Evolutionary conservation across 2,888 invertebrate genomes (phyloP).

Genomic region (Sphaeridia pumilis): DNA sequence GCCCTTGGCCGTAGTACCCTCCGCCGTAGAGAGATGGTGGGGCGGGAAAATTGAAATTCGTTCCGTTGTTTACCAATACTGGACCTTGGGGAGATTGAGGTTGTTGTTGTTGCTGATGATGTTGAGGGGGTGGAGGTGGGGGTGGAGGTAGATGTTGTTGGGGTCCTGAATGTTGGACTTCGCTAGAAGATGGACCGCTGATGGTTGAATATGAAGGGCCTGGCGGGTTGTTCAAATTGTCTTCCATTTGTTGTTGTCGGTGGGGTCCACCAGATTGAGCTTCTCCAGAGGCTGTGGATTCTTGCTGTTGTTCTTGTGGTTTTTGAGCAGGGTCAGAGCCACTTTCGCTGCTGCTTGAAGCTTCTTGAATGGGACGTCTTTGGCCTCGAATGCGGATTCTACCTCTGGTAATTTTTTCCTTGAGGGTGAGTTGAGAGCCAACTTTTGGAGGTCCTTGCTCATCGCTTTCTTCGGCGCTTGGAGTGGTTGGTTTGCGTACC

Average conservation of each 20-base stretch:
- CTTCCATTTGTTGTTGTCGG: background rate
- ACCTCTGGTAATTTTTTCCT: conserved; percentile 21
- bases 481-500: background rate
- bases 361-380: no score
- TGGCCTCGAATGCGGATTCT: conserved; percentile 17
- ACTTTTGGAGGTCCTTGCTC: conserved; percentile 19
- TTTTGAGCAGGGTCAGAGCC: background rate
- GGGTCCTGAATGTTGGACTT: background rate
- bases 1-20: conserved; percentile 1
- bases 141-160: background rate
- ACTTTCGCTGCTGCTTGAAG: no score
- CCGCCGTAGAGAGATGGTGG: conserved; percentile 3
- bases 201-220: background rate
- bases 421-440: conserved; percentile 10
- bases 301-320: background rate
- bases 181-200: background rate
- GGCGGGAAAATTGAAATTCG: conserved; percentile 1
- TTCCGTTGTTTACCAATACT: background rate
- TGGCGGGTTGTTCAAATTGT: background rate
- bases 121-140: conserved; percentile 8
- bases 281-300: background rate
- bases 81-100: background rate
- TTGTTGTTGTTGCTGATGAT: background rate
- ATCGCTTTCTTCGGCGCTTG: conserved; percentile 16
- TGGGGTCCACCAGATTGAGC: background rate